Percentiles rank a stretch among this genome's conserved stretches.
Conservation (phyloP, 2,797 vertebrate species). For the Staurois parvus region DNA sequence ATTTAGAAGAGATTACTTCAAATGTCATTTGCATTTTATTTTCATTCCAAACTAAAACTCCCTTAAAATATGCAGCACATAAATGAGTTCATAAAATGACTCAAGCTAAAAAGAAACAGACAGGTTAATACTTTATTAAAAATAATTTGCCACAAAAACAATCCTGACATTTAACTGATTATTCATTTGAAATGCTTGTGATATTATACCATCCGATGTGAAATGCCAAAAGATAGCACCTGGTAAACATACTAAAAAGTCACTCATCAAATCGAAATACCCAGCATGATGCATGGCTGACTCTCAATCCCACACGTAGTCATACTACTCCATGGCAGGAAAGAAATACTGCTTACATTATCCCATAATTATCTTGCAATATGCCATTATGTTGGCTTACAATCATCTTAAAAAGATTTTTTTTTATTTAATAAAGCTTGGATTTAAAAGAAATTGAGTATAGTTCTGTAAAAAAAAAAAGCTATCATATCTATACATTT, state of each 20-base stretch:
- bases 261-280: neutral
- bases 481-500: too few relatives aligned
- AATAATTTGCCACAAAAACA: conserved; percentile 6
- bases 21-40: neutral
- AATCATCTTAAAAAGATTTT: too few relatives aligned
- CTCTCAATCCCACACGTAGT: neutral
- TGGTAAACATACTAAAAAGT: neutral
- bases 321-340: neutral
- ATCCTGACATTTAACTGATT: conserved; percentile 37
- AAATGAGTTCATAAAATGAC: neutral
- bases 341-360: too few relatives aligned
- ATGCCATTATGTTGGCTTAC: too few relatives aligned
- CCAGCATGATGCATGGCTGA: neutral
- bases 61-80: neutral
- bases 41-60: neutral
- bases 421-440: too few relatives aligned
- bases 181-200: conserved; percentile 34
- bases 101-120: neutral
- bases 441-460: too few relatives aligned
- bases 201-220: conserved; percentile 9
- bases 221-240: conserved; percentile 40
- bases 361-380: too few relatives aligned
- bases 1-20: neutral
- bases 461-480: too few relatives aligned
- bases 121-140: conserved; percentile 4